Base-by-base conservation (phyloP, 2,888 invertebrate species). In the Gryllus longicercus region DNA sequence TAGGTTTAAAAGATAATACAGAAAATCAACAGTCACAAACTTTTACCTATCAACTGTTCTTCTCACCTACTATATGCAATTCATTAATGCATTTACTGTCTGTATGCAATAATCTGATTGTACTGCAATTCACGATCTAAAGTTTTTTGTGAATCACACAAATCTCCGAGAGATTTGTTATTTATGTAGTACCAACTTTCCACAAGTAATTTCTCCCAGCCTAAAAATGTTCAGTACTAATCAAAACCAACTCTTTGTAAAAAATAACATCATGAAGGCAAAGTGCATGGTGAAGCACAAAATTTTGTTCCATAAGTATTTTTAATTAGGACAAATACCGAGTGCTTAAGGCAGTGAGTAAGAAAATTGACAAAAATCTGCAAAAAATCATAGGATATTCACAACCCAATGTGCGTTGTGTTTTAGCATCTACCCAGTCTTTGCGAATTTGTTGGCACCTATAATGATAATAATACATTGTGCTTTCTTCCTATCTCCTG, bases 361-460 rank as follows among this genome's bases (percentile, higher is more conserved):
- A 63, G 63, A 63, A 63, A 63, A 18, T 18, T 63, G 14, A 18
- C 63, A 14, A 63, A 63, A 63, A 14, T 63, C 63, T 18, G 63
- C 16, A 63, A 14, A 63, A n/a, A 63, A 63, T 38, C 38, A 38
- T 18, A 63, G n/a, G 63, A 63, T 18, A 63, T 18, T 63, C 63
- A 63, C 63, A 63, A 63, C 63, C n/a, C 63, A 63, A 63, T 63
- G 63, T 63, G 63, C 63, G 63, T 63, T 63, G 63, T 63, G 63
- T n/a, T 63, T n/a, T 63, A 18, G 63, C 63, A 63, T 18, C 63
- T 63, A 63, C 63, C 63, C 63, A 63, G 63, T 63, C 63, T 63
- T 63, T 18, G 63, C 14, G n/a, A 63, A 81, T 81, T 80, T 77
- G 77, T 77, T 77, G 77, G 77, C 77, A 77, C 77, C 77, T 77